Base-by-base conservation (phyloP, 2,797 vertebrate genomes). In the Ptychadena robeensis region DNA sequence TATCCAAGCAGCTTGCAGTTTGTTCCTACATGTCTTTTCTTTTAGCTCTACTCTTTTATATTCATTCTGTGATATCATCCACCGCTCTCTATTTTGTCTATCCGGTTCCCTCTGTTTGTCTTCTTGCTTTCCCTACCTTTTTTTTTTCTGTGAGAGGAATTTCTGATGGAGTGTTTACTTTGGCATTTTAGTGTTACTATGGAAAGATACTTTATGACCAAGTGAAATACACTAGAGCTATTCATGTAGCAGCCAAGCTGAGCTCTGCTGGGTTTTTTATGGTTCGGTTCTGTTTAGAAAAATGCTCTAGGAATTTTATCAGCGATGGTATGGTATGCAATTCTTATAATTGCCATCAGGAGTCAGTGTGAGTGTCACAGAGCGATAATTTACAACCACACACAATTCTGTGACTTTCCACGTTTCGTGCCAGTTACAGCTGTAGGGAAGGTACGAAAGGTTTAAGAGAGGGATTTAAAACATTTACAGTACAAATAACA, bases 171-270 rank as follows among this genome's bases (percentile, higher is more conserved):
- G 65, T 85, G 78, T 85, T 85, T 85, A 75, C 78, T 74, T 80
- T 80, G 77, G 82, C 89, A 9, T 68, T 75, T 32, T 44, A 53
- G 86, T 88, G 80, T 91, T 90, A 89, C 87, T 91, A 63, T 90
- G 90, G 61, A 80, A 86, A 35, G 83, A 85, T 0, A 87, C 86
- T 82, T 87, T 83, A 64, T 84, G 78, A 80, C 68, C 75, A 32
- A 82, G 65, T 75, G 37, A 68, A 82, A 75, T 44, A 82, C 44
- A 82, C 59, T 82, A 61, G 64, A 34, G 28, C 72, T 44, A 82
- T 82, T 82, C 80, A 82, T 65, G 14, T 40, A 61, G 72, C 31
- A 69, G 59, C 71, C 40, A 25, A 64, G 71, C n/a, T 82, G 67
- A 37, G 32, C 34, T 75, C 38, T 67, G 30, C 25, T 82, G n/a